These are phyloP conservation scores for Gambelia wislizenii DNA, from an alignment of 2,797 vertebrate genomes.

Conservation along the genomic window DNA sequence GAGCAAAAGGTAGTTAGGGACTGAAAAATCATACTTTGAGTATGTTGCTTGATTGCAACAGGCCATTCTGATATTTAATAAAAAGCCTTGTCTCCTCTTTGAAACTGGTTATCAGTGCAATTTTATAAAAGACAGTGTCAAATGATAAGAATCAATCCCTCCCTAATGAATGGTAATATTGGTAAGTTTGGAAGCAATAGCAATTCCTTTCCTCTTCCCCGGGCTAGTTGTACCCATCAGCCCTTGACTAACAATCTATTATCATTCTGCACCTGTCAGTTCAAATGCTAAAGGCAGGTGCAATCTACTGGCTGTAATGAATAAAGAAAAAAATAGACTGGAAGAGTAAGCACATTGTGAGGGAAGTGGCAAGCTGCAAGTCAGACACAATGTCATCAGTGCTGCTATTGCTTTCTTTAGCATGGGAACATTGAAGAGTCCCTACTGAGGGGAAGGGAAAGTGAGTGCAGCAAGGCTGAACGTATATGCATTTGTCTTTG, in stretches of 20 bases:
- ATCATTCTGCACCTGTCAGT: conserved; percentile 19
- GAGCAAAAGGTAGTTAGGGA: neutral
- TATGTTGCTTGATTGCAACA: neutral
- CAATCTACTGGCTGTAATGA: neutral
- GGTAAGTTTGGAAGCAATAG: neutral
- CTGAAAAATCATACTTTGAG: neutral
- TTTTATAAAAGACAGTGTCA: neutral
- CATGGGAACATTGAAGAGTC: neutral
- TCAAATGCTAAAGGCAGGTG: conserved; percentile 13
- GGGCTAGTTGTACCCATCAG: neutral
- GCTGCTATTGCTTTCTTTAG: neutral
- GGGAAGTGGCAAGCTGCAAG: neutral
- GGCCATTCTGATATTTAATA: neutral
- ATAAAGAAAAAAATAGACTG: neutral
- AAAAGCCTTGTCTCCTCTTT: neutral
- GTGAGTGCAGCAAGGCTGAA: neutral
- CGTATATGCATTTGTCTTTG: neutral
- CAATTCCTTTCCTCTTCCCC: neutral
- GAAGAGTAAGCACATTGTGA: neutral
- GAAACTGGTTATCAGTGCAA: neutral
- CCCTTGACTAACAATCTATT: conserved; percentile 21
- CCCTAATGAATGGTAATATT: neutral
- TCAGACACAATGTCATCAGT: neutral
- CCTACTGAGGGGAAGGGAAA: neutral
- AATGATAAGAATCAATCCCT: neutral